A percentile compares a stretch with the other conserved stretches of the same genome.
Conservation (phyloP, 2,113 vertebrate species). For the Eidolon helvum region DNA sequence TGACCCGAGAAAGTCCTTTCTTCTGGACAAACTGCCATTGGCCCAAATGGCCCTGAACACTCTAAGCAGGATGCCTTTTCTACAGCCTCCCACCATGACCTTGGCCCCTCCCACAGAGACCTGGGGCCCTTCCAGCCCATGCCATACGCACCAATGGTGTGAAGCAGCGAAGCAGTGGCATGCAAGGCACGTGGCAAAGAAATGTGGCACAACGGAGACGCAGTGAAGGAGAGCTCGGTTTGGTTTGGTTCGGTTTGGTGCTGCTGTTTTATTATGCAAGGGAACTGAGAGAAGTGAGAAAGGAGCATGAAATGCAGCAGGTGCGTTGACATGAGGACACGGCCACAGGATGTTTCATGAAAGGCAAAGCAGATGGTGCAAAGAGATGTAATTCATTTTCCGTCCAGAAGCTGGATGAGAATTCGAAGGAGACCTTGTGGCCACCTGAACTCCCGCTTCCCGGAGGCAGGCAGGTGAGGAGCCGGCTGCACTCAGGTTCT, state of each 20-base stretch:
- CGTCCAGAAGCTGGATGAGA: neutral
- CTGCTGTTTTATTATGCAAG: conserved; percentile 73
- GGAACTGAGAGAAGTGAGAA: neutral
- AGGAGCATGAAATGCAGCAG: conserved; percentile 41
- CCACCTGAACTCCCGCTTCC: neutral
- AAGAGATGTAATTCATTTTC: neutral
- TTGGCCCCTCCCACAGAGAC: neutral
- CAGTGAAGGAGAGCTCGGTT: conserved; percentile 15
- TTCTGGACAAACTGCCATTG: neutral
- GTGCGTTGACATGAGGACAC: neutral
- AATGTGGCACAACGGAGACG: conserved; percentile 38
- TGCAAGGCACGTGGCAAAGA: neutral
- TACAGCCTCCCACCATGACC: neutral
- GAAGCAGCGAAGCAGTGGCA: conserved; percentile 46
- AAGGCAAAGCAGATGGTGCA: neutral
- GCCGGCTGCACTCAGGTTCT: neutral
- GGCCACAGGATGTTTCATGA: neutral
- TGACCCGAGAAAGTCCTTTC: neutral
- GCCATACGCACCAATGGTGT: neutral
- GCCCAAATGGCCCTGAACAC: neutral
- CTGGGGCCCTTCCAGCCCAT: neutral
- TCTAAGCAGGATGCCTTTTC: neutral
- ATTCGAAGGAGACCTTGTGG: neutral
- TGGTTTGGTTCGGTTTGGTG: neutral
- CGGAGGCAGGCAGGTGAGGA: neutral